A percentile compares a stretch with the other conserved stretches of the same genome.
Evolutionary conservation across 2,797 vertebrate genomes (phyloP).

Genomic region (Lacerta agilis): DNA sequence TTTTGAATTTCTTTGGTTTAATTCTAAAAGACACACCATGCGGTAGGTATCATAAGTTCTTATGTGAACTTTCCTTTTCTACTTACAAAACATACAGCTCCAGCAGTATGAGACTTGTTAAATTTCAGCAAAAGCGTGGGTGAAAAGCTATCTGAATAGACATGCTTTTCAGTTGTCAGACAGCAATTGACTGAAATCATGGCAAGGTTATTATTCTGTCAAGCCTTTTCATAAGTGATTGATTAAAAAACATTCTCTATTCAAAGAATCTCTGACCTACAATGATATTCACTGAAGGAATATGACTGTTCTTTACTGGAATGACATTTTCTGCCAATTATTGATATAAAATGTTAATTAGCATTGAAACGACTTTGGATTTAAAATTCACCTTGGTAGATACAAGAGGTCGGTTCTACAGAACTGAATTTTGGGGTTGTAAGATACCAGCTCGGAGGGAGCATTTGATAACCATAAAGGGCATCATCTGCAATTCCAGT

Average conservation of each 20-base stretch:
- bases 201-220: constrained; percentile 60
- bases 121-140: constrained; percentile 59
- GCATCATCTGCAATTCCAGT: background rate
- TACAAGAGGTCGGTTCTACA: constrained; percentile 12
- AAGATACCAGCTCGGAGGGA: background rate
- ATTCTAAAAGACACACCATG: constrained; percentile 49
- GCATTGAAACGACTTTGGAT: constrained; percentile 31
- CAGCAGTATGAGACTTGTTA: constrained; percentile 41
- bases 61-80: constrained; percentile 48
- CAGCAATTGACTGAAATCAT: constrained; percentile 63
- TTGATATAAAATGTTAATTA: constrained; percentile 6
- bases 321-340: constrained; percentile 43
- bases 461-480: background rate
- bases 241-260: constrained; percentile 56
- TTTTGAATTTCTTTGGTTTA: constrained; percentile 18
- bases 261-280: constrained; percentile 46
- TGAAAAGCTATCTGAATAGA: constrained; percentile 55
- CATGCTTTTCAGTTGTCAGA: constrained; percentile 64
- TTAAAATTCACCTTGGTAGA: constrained; percentile 34
- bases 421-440: background rate
- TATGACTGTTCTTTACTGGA: constrained; percentile 37
- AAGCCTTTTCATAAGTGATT: constrained; percentile 61
- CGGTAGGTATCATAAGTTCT: constrained; percentile 35
- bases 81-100: constrained; percentile 50
- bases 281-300: constrained; percentile 39